These are phyloP conservation scores for Brachyptera risi DNA, from an alignment of 2,888 invertebrate species.

Conservation along the genomic window DNA sequence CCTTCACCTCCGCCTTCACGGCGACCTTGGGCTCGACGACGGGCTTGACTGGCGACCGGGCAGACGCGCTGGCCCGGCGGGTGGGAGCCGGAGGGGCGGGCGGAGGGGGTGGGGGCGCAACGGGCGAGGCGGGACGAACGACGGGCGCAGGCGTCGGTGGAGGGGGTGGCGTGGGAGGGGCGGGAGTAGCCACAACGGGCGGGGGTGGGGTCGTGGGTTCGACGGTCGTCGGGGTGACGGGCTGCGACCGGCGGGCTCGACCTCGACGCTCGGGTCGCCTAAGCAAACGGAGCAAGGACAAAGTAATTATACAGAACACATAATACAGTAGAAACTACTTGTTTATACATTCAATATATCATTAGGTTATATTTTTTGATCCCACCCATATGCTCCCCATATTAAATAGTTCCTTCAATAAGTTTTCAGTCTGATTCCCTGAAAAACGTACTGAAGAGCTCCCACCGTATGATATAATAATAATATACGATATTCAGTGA, in stretches of 20 bases:
- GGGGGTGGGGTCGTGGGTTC: conserved; percentile 28
- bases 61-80: conserved; percentile 25
- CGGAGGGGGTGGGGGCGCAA: conserved; percentile 32
- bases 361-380: no score
- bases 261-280: conserved; percentile 45
- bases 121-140: conserved; percentile 34
- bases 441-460: no score
- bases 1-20: conserved; percentile 9
- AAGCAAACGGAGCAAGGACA: no score
- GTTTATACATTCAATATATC: no score
- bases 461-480: no score
- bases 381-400: no score
- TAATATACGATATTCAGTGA: no score
- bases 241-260: conserved; percentile 45
- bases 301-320: no score
- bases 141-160: conserved; percentile 34
- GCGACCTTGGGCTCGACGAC: conserved; percentile 18
- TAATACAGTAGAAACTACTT: no score
- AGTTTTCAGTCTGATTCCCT: no score
- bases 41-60: conserved; percentile 32
- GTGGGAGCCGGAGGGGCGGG: conserved; percentile 35
- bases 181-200: background rate
- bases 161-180: conserved; percentile 24
- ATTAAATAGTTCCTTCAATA: no score
- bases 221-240: conserved; percentile 16